Base-by-base conservation (phyloP, 2,113 vertebrate species). In the Vidua macroura region DNA sequence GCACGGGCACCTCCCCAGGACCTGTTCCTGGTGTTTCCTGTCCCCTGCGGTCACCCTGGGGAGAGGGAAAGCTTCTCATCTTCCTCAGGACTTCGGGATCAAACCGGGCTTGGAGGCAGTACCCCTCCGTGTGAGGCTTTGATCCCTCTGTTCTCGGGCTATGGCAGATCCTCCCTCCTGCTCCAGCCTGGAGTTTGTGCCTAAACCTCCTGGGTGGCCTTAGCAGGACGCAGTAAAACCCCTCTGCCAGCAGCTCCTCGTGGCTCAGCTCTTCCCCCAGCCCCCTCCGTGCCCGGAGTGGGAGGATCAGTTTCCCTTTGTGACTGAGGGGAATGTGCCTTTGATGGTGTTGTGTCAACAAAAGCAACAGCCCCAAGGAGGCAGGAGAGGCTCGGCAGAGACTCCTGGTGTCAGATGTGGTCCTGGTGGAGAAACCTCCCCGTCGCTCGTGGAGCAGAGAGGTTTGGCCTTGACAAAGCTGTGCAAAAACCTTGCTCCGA, bases 341-440 rank as follows among this genome's bases (percentile, higher is more conserved):
- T 95, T 95, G 96, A 96, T 95, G 81, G 16, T 93, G 95, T 96
- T 96, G 74, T 92, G 93, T 91, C 95, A 96, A 95, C 94, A 95
- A 37, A 43, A 27, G 53, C 39, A 33, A 3, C 56, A 44, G 75
- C 77, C 80, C 22, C 2, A 14, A 86, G 94, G 92, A 90, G 92
- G 91, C 33, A 62, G 92, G 83, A 60, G 92, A 88, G 91, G 5
- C 35, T 83, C 43, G 60, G 83, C 23, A 75, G 75, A 72, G 53
- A 63, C 48, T 62, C 15, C 30, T 41, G 39, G 10, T 72, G 30
- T 95, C 93, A 93, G 94, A 95, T 96, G 94, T 92, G 94, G 83
- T 86, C 51, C 83, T 51, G 58, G 3, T 23, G 15, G 49, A 58
- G 84, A 75, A 72, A 51, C 58, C 58, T 67, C 48, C 80, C 30